These are phyloP conservation scores for Mystacides longicornis DNA, from an alignment of 2,888 invertebrate genomes.

Conservation along the genomic window DNA sequence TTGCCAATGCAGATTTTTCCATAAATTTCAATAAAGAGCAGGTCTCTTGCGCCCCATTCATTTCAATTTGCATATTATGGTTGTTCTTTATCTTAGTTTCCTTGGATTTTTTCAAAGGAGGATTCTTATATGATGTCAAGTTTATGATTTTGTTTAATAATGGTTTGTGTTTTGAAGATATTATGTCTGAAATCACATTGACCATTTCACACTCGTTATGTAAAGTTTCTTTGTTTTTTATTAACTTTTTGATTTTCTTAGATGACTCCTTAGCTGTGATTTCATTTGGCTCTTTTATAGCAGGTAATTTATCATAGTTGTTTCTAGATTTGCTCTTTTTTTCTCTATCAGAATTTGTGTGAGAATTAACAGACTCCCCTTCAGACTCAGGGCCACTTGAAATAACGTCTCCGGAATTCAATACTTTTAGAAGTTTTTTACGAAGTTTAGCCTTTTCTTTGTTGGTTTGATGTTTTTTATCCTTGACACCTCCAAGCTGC, in stretches of 20 bases:
- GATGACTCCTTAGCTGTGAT: not conserved
- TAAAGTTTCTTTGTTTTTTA: not conserved
- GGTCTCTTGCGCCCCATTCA: not conserved
- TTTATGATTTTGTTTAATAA: not conserved
- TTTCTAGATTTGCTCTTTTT: not conserved
- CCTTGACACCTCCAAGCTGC: not conserved
- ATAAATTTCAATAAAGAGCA: not conserved
- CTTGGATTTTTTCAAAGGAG: not conserved
- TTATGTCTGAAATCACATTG: constrained; percentile 14
- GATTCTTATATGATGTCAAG: not conserved
- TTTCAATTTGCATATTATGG: not conserved
- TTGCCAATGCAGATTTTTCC: not conserved
- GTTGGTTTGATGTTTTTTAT: not conserved
- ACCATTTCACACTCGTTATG: constrained; percentile 15
- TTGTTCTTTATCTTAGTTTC: constrained; percentile 8
- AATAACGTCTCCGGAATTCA: not conserved
- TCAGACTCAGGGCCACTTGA: not conserved
- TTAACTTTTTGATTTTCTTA: not conserved
- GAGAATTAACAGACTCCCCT: not conserved
- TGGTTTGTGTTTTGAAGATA: constrained; percentile 9
- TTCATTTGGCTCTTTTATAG: not conserved
- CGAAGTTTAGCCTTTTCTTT: not conserved
- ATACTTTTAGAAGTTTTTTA: not conserved
- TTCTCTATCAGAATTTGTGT: not conserved
- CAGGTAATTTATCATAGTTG: not conserved